phyloP scores from a whole-genome alignment of 2,797 vertebrate genomes.

The Protonibea diacanthus region DNA sequence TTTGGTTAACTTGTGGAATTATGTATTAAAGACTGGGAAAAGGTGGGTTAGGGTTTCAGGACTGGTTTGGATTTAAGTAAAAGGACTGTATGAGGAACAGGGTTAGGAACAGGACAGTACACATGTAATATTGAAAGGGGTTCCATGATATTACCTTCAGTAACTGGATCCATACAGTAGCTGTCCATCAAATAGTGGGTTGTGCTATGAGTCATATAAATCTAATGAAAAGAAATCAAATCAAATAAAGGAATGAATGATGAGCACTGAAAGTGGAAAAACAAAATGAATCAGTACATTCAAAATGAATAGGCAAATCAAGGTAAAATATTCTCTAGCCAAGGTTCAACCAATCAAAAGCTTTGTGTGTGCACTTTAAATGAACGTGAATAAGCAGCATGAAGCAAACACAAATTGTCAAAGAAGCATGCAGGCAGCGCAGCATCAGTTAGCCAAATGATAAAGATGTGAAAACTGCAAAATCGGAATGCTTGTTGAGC shows the following conservation, averaged over 20 bases:
- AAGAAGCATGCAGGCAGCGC: slow-evolving; percentile 52
- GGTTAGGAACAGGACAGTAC: slow-evolving; percentile 65
- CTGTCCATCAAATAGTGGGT: slow-evolving; percentile 82
- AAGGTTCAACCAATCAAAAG: slow-evolving; percentile 46
- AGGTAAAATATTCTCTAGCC: slow-evolving; percentile 43
- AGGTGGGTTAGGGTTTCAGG: slow-evolving; percentile 55
- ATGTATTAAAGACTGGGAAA: slow-evolving; percentile 21
- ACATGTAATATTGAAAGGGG: slow-evolving; percentile 64
- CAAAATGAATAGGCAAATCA: slow-evolving; percentile 74
- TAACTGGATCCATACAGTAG: slow-evolving; percentile 75
- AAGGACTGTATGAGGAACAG: slow-evolving; percentile 62
- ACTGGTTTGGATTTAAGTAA: slow-evolving; percentile 35
- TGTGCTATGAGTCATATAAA: slow-evolving; percentile 85
- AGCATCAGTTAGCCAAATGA: slow-evolving; percentile 60
- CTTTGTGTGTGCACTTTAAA: slow-evolving; percentile 49
- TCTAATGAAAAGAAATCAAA: slow-evolving; percentile 88
- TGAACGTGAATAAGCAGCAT: slow-evolving; percentile 63
- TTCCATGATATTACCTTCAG: slow-evolving; percentile 81
- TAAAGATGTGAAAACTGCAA: slow-evolving; percentile 43
- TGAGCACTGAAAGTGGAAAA: slow-evolving; percentile 75
- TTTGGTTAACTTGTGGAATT: slow-evolving; percentile 13
- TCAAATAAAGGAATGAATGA: slow-evolving; percentile 81
- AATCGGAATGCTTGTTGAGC: slow-evolving; percentile 27
- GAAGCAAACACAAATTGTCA: slow-evolving; percentile 65
- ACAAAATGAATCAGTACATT: slow-evolving; percentile 79